Conservation (phyloP, 1,140 invertebrate species). For the Halesus radiatus region DNA sequence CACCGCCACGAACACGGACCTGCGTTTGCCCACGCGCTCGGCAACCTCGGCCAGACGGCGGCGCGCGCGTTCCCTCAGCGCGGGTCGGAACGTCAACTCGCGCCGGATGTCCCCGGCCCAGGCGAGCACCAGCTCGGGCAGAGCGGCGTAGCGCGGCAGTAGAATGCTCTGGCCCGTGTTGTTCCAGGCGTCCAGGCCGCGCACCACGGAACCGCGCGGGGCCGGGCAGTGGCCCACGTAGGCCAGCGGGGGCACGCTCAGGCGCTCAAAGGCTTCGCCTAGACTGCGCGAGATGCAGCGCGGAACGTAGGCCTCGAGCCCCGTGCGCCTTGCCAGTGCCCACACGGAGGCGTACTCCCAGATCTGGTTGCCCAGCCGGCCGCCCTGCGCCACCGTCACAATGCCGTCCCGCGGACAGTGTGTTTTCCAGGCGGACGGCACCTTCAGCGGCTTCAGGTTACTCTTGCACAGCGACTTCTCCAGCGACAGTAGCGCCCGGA, state of each 20-base stretch:
- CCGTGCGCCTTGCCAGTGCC: constrained; percentile 71
- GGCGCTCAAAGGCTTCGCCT: constrained; percentile 69
- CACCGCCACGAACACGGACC: constrained; percentile 70
- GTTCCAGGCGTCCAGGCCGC: constrained; percentile 72
- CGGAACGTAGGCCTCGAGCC: constrained; percentile 73
- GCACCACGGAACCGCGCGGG: constrained; percentile 62
- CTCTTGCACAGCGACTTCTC: constrained; percentile 71
- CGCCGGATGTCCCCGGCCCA: constrained; percentile 72
- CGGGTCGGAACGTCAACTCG: constrained; percentile 72
- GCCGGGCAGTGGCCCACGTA: constrained; percentile 72
- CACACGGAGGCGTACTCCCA: constrained; percentile 77
- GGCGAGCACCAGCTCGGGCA: constrained; percentile 71
- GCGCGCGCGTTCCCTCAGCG: constrained; percentile 66
- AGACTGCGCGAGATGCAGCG: constrained; percentile 71
- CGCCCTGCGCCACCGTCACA: constrained; percentile 72
- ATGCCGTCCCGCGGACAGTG: constrained; percentile 66
- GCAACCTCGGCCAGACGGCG: constrained; percentile 61
- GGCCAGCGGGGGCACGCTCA: constrained; percentile 73
- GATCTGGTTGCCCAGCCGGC: constrained; percentile 76
- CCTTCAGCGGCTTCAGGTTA: constrained; percentile 65
- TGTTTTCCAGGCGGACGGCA: constrained; percentile 61
- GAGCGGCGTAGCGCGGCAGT: constrained; percentile 71
- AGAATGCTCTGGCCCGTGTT: constrained; percentile 74
- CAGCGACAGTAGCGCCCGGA: constrained; percentile 66
- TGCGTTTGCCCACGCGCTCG: constrained; percentile 56